Base-by-base conservation (phyloP, 2,888 invertebrate species). In the Coleophora flavipennella region DNA sequence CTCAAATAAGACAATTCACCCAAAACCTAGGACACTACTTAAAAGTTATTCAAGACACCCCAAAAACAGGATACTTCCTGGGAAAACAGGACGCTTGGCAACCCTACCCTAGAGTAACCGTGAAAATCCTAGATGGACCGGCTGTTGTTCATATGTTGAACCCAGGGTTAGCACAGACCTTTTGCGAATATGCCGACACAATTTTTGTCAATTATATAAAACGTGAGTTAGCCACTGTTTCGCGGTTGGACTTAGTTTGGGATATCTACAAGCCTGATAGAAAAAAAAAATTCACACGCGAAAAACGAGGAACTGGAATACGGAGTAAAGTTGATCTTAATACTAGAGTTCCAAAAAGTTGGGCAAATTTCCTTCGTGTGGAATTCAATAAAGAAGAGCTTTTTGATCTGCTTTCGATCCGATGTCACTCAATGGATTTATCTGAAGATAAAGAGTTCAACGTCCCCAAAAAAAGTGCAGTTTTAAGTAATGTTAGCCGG, bases 311-410 rank as follows among this genome's bases (percentile, higher is more conserved):
- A 8, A 4, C 6, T 2, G 35, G 35, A 12, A 3, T 2, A 26
- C n/a, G 27, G 11, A 35, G 26, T 10, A 4, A 14, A 4, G 35
- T 35, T 3, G 11, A 14, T 10, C 2, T 20, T 7, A 26, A 6
- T 7, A 37, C 37, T 3, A 31, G 32, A 25, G 20, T 35, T 14
- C 35, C 35, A 2, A 35, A 35, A 35, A 27, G 27, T 26, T 35
- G 35, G 35, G 35, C 35, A 26, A 35, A 35, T 35, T 35, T 35
- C 27, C 12, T 35, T 6, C 11, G 12, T 2, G 35, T 7, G n/a
- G 12, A 6, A 12, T 2, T 11, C 6, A 35, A 35, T 14, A 35
- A 35, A n/a, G 27, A 35, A 20, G 35, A 35, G 11, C 20, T 35
- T 25, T 35, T 26, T 9, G 27, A 27, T 8, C 7, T 27, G 6